Conservation (phyloP, 2,113 vertebrate species). For the Illadopsis cleaveri region DNA sequence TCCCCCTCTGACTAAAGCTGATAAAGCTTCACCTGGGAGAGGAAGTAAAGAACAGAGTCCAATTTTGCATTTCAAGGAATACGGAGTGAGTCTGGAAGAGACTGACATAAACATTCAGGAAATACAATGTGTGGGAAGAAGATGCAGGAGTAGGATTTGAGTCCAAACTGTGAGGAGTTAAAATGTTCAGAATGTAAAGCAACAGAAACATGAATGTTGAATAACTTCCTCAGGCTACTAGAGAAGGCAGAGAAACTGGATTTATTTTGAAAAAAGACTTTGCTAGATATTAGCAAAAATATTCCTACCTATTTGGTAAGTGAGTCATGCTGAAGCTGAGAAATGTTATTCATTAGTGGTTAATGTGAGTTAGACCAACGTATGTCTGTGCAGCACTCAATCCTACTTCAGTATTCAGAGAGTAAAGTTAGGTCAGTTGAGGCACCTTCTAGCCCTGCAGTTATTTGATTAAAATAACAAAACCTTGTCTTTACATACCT, state of each 20-base stretch:
- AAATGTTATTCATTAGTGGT: neutral
- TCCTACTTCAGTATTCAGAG: neutral
- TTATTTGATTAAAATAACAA: neutral
- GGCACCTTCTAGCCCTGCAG: neutral
- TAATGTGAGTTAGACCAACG: neutral
- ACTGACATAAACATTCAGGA: neutral
- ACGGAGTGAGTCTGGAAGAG: neutral
- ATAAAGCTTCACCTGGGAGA: neutral
- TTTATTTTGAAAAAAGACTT: neutral
- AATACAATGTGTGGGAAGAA: neutral
- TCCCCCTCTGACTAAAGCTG: neutral
- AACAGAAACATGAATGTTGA: neutral
- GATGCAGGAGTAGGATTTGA: neutral
- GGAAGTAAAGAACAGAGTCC: neutral
- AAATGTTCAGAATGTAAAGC: neutral
- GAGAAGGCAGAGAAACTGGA: neutral
- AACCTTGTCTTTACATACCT: constrained; percentile 78
- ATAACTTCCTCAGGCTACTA: neutral
- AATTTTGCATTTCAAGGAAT: neutral
- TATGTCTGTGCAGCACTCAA: neutral
- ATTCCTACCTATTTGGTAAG: neutral
- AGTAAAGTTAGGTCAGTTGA: neutral
- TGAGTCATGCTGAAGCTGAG: neutral
- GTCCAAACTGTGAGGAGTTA: neutral
- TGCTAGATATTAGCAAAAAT: neutral